phyloP scores from a whole-genome alignment of 2,797 vertebrate genomes.

The Trichosurus vulpecula region DNA sequence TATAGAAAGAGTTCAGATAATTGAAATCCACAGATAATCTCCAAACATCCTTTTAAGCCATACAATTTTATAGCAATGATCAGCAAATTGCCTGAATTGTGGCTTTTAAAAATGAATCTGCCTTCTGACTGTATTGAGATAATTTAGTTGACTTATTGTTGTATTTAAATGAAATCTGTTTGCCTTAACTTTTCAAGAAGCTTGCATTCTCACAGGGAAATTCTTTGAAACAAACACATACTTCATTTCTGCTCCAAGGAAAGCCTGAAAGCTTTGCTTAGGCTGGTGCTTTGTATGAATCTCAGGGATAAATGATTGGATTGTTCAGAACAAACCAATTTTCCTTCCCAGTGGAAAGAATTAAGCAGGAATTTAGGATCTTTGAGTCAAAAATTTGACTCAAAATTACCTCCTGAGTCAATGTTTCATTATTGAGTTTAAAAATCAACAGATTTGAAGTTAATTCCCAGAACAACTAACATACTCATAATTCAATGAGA shows the following conservation, averaged over 20 bases:
- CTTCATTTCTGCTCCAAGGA: not conserved
- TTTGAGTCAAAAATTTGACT: not conserved
- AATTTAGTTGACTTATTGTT: not conserved
- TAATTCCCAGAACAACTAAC: not conserved
- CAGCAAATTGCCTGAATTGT: not conserved
- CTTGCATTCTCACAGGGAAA: not conserved
- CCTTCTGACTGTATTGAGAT: not conserved
- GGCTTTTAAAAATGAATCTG: not conserved
- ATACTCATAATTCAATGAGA: not conserved
- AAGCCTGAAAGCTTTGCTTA: not conserved
- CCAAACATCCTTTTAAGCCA: not conserved
- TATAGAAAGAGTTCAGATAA: not conserved
- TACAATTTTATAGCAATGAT: not conserved
- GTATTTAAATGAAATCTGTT: not conserved
- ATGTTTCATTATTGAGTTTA: not conserved
- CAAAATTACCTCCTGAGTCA: not conserved
- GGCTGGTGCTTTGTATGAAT: not conserved
- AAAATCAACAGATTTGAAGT: not conserved
- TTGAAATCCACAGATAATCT: not conserved
- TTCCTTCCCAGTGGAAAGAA: not conserved
- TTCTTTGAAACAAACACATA: not conserved
- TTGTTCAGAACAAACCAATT: not conserved
- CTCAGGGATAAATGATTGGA: not conserved
- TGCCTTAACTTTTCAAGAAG: not conserved
- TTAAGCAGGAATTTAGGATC: not conserved